These are phyloP conservation scores for Lethrus apterus DNA, from an alignment of 1,140 invertebrate genomes.

Conservation along the genomic window DNA sequence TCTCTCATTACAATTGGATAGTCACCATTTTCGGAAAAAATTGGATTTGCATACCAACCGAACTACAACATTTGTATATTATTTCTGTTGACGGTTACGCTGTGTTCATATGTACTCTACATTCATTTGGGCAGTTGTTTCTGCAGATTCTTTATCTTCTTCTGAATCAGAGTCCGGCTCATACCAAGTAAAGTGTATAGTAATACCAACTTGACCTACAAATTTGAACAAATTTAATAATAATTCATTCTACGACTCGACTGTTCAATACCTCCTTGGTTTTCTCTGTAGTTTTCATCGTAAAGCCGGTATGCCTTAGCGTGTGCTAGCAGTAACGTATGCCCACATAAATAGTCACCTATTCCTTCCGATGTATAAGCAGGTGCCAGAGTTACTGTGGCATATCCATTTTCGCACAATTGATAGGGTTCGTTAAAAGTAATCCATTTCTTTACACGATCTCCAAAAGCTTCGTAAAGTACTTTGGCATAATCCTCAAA, in stretches of 20 bases:
- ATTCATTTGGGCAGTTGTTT: background rate
- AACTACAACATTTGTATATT: slow-evolving; percentile 39
- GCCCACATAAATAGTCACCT: slow-evolving; percentile 49
- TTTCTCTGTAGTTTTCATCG: slow-evolving; percentile 41
- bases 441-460: slow-evolving; percentile 43
- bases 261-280: slow-evolving; percentile 37
- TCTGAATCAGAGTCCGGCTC: slow-evolving; percentile 40
- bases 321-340: slow-evolving; percentile 48
- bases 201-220: background rate
- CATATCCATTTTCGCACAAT: slow-evolving; percentile 49
- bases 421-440: slow-evolving; percentile 46
- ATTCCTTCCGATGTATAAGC: slow-evolving; percentile 44
- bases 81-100: background rate
- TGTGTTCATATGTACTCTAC: background rate
- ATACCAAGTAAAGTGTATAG: slow-evolving; percentile 23
- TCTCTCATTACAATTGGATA: slow-evolving; percentile 52
- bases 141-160: slow-evolving; percentile 17
- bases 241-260: background rate
- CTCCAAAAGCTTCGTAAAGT: slow-evolving; percentile 19
- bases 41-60: slow-evolving; percentile 57
- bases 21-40: slow-evolving; percentile 51
- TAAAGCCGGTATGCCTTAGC: slow-evolving; percentile 50
- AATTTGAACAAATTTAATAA: background rate
- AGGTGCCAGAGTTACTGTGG: slow-evolving; percentile 50
- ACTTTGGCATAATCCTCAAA: slow-evolving; percentile 6